Conservation (phyloP, 2,113 vertebrate species). For the Jacana jacana region DNA sequence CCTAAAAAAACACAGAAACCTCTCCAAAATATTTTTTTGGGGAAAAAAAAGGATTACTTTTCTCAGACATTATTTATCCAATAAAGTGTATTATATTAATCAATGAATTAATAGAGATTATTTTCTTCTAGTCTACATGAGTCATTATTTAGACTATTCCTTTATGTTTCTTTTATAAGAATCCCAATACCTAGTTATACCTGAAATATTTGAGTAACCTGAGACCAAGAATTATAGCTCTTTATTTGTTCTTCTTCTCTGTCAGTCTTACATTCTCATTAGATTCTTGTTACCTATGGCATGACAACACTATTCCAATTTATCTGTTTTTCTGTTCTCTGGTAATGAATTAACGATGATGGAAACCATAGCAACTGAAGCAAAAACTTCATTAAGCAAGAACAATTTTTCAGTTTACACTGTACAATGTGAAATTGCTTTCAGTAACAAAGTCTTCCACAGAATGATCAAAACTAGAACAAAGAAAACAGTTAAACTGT, state of each 20-base stretch:
- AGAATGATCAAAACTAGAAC: not conserved
- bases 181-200: conserved; percentile 11
- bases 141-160: not conserved
- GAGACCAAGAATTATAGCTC: not conserved
- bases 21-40: not conserved
- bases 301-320: conserved; percentile 55
- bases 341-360: not conserved
- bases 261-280: not conserved
- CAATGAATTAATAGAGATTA: not conserved
- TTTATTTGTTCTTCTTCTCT: conserved; percentile 20
- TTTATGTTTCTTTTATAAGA: not conserved
- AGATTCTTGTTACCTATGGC: not conserved
- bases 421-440: conserved; percentile 2
- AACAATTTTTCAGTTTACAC: conserved; percentile 31
- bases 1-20: not conserved
- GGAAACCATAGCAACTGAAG: conserved; percentile 44
- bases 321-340: conserved; percentile 28
- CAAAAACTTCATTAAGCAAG: conserved; percentile 41
- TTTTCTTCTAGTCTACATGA: not conserved
- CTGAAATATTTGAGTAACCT: conserved; percentile 12
- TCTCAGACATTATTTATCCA: not conserved
- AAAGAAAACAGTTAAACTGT: not conserved
- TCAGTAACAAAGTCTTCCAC: conserved; percentile 16
- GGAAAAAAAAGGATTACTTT: not conserved
- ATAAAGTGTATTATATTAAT: not conserved